Evolutionary conservation across 2,888 invertebrate species (phyloP).

Genomic region (Cynaeus angustus): DNA sequence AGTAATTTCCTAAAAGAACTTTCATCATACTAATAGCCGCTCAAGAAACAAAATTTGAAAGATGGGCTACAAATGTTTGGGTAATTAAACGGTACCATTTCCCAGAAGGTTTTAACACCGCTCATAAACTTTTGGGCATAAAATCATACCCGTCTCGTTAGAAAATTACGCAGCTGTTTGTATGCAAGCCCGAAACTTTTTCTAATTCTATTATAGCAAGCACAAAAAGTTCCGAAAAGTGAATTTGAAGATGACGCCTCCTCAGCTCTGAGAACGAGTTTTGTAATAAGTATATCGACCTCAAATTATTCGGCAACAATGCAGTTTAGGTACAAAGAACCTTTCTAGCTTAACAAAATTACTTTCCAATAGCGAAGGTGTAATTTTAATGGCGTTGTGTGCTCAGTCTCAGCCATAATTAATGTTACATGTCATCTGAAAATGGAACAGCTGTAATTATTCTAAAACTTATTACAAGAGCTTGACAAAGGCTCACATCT

Average conservation of each 20-base stretch:
- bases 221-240: conserved; percentile 39
- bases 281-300: conserved; percentile 43
- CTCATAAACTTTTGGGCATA: conserved; percentile 41
- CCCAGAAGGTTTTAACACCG: conserved; percentile 37
- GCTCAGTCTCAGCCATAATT: conserved; percentile 34
- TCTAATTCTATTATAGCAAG: conserved; percentile 35
- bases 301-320: conserved; percentile 41
- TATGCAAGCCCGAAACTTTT: conserved; percentile 8
- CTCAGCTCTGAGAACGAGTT: conserved; percentile 25
- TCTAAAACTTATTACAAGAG: conserved; percentile 23
- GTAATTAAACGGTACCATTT: conserved; percentile 29
- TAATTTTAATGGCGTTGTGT: conserved; percentile 40
- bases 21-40: too few species aligned
- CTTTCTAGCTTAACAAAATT: conserved; percentile 40
- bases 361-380: conserved; percentile 45
- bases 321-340: conserved; percentile 38
- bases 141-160: conserved; percentile 39
- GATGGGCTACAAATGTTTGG: conserved; percentile 3
- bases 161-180: conserved; percentile 43
- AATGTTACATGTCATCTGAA: conserved; percentile 33
- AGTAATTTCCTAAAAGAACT: conserved; percentile 39
- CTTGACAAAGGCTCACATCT: conserved; percentile 23
- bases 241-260: conserved; percentile 33
- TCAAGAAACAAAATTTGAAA: too few species aligned
- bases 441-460: conserved; percentile 33